Conservation (phyloP, 2,113 vertebrate genomes). For the Barnardius zonarius region DNA sequence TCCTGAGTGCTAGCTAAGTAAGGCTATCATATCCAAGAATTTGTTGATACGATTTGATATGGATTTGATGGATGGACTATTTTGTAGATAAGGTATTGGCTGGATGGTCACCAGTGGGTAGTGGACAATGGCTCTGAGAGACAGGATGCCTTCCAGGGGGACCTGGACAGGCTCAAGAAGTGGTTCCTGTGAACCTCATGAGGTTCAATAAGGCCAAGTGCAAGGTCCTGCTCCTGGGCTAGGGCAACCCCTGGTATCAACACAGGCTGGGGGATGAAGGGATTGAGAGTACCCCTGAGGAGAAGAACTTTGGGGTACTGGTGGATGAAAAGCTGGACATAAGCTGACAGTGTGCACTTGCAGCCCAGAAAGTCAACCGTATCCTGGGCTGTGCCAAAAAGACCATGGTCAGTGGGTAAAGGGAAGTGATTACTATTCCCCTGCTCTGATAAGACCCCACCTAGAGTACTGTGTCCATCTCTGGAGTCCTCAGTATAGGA, state of each 20-base stretch:
- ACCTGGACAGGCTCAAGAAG: not conserved
- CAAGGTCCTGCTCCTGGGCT: not conserved
- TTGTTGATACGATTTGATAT: not conserved
- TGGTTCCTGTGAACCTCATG: not conserved
- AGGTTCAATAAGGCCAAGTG: not conserved
- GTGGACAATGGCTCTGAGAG: not conserved
- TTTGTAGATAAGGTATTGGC: not conserved
- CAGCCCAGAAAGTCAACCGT: fast-evolving
- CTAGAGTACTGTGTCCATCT: not conserved
- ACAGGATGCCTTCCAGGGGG: not conserved
- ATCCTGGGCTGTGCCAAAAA: not conserved
- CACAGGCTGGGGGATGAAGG: not conserved
- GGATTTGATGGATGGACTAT: not conserved
- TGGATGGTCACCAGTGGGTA: not conserved
- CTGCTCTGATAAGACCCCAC: not conserved
- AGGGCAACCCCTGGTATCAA: not conserved
- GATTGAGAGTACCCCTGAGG: not conserved
- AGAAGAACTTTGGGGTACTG: not conserved
- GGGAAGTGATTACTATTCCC: not conserved
- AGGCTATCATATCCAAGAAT: not conserved
- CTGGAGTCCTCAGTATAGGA: not conserved
- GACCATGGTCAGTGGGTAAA: not conserved
- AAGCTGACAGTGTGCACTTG: not conserved
- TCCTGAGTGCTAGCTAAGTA: not conserved
- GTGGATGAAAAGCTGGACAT: not conserved